These are phyloP conservation scores for Petrophora chlorosata DNA, from an alignment of 2,888 invertebrate species.

Conservation along the genomic window DNA sequence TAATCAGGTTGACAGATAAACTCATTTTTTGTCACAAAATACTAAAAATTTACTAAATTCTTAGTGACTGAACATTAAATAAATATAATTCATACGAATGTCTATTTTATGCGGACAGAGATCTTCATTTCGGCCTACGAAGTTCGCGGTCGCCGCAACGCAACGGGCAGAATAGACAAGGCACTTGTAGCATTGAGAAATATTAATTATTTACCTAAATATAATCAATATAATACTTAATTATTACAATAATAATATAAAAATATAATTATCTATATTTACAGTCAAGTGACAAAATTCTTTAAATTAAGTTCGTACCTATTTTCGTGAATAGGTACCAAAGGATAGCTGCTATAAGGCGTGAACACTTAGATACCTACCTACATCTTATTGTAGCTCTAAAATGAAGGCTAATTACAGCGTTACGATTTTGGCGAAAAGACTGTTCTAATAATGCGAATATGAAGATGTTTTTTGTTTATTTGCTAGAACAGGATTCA, in stretches of 20 bases:
- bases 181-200: slow-evolving; percentile 72
- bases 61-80: too few relatives aligned
- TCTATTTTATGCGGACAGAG: too few relatives aligned
- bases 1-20: too few relatives aligned
- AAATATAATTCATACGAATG: too few relatives aligned
- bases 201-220: slow-evolving; percentile 54
- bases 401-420: slow-evolving; percentile 42
- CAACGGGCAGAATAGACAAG: slow-evolving; percentile 29
- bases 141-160: neutral
- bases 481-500: slow-evolving; percentile 29
- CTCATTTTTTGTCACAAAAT: too few relatives aligned
- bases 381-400: slow-evolving; percentile 40
- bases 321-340: slow-evolving; percentile 44
- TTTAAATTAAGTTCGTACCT: slow-evolving; percentile 58
- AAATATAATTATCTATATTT: slow-evolving; percentile 80
- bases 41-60: too few relatives aligned
- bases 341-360: slow-evolving; percentile 48
- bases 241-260: slow-evolving; percentile 72
- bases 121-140: neutral
- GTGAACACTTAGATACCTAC: slow-evolving; percentile 55
- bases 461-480: slow-evolving; percentile 14
- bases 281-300: slow-evolving; percentile 68
- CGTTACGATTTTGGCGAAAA: slow-evolving; percentile 40
- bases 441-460: slow-evolving; percentile 43
- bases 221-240: slow-evolving; percentile 65